Evolutionary conservation across 1,140 invertebrate genomes (phyloP), one percentile per base, ranked within the genome.

Genomic region (Trichonephila clavipes): DNA sequence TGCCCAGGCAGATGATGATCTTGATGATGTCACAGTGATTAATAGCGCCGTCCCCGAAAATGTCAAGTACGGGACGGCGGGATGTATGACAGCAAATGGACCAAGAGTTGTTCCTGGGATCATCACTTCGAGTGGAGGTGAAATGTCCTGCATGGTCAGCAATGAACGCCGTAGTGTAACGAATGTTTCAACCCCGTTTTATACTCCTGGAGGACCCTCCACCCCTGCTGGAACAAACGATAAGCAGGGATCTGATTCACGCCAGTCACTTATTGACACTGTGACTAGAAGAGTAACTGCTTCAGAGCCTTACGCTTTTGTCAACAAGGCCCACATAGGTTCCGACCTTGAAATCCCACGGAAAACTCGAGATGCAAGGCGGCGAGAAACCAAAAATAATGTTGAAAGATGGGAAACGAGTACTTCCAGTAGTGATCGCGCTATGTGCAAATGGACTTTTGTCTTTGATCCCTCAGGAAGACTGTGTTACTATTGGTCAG

Each of bases 401-500:
- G 95, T 97, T 96, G 95, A 96, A 44, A 96, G 95, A 89, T 96
- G 95, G 95, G 96, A 96, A 87, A 95, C 95, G 1, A 95, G 95
- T 28, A 95, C 95, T n/a, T 94, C 94, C n/a, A 95, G 95, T 44
- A 95, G 92, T 51, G 94, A 94, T 19, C 91, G 94, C 28, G 87
- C 94, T n/a, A 94, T 97, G 10, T 97, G 97, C 91, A 97, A 98
- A 95, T 98, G 98, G 97, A 98, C 98, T 59, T 98, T 99, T 96
- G 98, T 95, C 0, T 95, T 95, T 61, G 95, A 95, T 86, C 95
- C 95, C 21, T 98, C 98, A 88, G 98, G 98, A 94, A 97, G 98
- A 61, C 97, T 99, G 44, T 99, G 98, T 96, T 99, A 99, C 96
- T 99, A 99, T 95, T 99, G 98, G 98, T 98, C 98, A 94, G 98